Evolutionary conservation across 2,797 vertebrate species (phyloP).

Genomic region (Cuculus canorus): DNA sequence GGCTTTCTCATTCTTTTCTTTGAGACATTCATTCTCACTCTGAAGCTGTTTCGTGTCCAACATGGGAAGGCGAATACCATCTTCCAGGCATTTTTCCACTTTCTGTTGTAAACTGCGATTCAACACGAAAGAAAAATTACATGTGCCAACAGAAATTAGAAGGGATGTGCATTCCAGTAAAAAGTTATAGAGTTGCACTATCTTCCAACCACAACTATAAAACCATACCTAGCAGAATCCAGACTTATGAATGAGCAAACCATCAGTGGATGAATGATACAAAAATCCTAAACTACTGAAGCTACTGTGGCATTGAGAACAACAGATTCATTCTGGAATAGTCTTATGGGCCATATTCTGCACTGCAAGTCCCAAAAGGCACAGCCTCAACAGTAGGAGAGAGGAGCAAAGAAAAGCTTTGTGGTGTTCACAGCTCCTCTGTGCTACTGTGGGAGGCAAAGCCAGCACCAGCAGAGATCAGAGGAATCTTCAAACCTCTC

Average conservation of each 20-base stretch:
- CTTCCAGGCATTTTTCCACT: conserved; percentile 93
- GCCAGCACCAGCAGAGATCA: background rate
- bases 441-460: background rate
- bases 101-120: conserved; percentile 89
- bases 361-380: background rate
- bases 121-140: background rate
- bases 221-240: background rate
- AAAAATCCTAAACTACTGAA: background rate
- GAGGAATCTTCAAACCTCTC: background rate
- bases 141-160: background rate
- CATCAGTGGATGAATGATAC: background rate
- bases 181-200: background rate
- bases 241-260: background rate
- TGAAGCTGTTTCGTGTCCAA: conserved; percentile 92
- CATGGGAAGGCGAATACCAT: conserved; percentile 91
- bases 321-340: background rate
- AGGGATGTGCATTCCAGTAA: background rate
- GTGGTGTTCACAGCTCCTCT: background rate
- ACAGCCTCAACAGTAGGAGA: background rate
- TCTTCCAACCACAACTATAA: background rate
- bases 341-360: background rate
- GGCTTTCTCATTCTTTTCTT: conserved; percentile 85
- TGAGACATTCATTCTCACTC: conserved; percentile 85
- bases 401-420: background rate
- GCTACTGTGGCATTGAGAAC: background rate